Percentiles rank a stretch among this genome's conserved stretches.
phyloP scores from a whole-genome alignment of 1,140 invertebrate species.

The Aphis gossypii region DNA sequence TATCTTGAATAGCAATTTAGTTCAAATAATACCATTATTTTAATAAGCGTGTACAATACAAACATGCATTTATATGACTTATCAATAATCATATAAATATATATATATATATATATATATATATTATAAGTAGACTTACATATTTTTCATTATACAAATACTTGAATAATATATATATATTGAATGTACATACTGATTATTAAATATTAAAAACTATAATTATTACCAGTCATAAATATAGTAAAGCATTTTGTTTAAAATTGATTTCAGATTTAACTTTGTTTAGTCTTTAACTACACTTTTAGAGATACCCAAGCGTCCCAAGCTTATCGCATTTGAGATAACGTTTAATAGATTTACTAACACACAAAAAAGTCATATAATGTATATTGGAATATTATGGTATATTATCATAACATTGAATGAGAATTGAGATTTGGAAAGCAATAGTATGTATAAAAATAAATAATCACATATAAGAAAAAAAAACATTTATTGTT shows the following conservation, averaged over 20 bases:
- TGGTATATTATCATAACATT: not conserved
- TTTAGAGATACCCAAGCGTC: not conserved
- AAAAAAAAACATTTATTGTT: not conserved
- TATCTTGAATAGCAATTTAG: not conserved
- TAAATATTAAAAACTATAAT: conserved; percentile 9
- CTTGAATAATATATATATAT: too few species aligned
- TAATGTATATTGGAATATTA: not conserved
- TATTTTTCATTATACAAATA: too few species aligned
- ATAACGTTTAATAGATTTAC: not conserved
- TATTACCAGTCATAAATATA: not conserved
- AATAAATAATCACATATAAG: too few species aligned
- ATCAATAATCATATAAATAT: not conserved
- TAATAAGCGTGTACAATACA: not conserved
- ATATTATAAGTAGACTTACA: not conserved
- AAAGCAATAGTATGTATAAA: not conserved
- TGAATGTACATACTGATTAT: not conserved
- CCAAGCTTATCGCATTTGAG: not conserved
- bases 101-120: conserved; percentile 3
- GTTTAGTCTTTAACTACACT: not conserved
- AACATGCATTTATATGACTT: not conserved
- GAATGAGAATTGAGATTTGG: not conserved
- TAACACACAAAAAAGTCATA: not conserved
- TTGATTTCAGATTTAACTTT: not conserved
- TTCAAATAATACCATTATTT: conserved; percentile 16
- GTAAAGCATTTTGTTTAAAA: not conserved